Percentiles rank a stretch among this genome's conserved stretches.
Evolutionary conservation across 1,140 invertebrate genomes (phyloP).

Genomic region (Drosophila bipectinata): DNA sequence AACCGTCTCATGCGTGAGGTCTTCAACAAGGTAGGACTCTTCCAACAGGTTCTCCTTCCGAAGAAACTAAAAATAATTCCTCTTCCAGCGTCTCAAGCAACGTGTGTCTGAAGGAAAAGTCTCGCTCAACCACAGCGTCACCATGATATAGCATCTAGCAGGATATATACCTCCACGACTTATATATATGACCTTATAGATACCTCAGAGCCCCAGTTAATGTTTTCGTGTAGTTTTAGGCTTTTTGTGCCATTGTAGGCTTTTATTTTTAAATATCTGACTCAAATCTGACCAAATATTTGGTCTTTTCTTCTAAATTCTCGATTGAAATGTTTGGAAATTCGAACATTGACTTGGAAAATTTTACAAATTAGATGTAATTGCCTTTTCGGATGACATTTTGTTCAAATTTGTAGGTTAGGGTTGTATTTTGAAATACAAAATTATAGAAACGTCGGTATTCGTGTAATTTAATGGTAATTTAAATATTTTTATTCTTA

Average conservation of each 20-base stretch:
- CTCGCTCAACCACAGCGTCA: slow-evolving; percentile 73
- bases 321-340: background rate
- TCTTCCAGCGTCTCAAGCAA: slow-evolving; percentile 68
- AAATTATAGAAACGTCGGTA: background rate
- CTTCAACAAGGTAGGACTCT: slow-evolving; percentile 66
- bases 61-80: background rate
- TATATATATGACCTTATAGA: background rate
- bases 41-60: too few species aligned
- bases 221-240: background rate
- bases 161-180: background rate
- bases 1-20: slow-evolving; percentile 77
- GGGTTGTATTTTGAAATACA: background rate
- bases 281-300: too few species aligned
- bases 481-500: too few species aligned
- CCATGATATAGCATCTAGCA: slow-evolving; percentile 71
- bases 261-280: background rate
- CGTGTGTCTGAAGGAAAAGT: slow-evolving; percentile 72
- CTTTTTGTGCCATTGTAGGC: background rate
- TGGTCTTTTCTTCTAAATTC: too few species aligned
- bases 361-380: background rate
- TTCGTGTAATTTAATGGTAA: too few species aligned
- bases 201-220: background rate
- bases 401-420: background rate
- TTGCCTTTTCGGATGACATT: background rate
- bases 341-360: background rate